Evolutionary conservation across 2,888 invertebrate species (phyloP).

Genomic region (Meloe dianella): DNA sequence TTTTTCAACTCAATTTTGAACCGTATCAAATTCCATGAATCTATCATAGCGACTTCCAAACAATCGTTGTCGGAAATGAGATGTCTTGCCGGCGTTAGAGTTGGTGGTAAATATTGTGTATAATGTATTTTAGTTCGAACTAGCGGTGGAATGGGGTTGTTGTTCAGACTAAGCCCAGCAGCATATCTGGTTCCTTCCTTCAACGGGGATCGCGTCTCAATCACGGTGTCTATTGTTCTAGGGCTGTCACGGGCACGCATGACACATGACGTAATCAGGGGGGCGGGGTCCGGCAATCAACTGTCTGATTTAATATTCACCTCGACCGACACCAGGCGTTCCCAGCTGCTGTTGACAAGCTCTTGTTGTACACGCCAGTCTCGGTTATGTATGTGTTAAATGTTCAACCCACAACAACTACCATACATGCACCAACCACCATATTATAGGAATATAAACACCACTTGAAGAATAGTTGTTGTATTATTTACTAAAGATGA

Average conservation of each 20-base stretch:
- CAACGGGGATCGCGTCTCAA: slow-evolving; percentile 52
- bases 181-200: slow-evolving; percentile 46
- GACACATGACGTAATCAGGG: slow-evolving; percentile 59
- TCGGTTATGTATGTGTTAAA: slow-evolving; percentile 51
- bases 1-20: background rate
- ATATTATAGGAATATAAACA: background rate
- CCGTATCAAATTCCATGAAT: slow-evolving; percentile 37
- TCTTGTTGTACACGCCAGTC: slow-evolving; percentile 51
- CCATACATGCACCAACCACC: too few relatives aligned
- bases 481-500: too few relatives aligned
- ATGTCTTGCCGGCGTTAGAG: slow-evolving; percentile 40
- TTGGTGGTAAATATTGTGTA: slow-evolving; percentile 7
- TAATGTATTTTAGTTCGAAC: background rate
- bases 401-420: slow-evolving; percentile 55
- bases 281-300: slow-evolving; percentile 59
- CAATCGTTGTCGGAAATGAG: slow-evolving; percentile 49
- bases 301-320: slow-evolving; percentile 60
- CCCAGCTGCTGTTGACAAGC: slow-evolving; percentile 56
- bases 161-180: slow-evolving; percentile 46
- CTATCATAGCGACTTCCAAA: slow-evolving; percentile 35
- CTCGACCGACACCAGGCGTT: slow-evolving; percentile 54
- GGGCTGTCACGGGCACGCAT: slow-evolving; percentile 55
- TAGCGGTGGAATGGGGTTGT: slow-evolving; percentile 27
- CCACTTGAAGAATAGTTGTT: background rate
- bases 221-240: slow-evolving; percentile 57